Conservation (phyloP, 1,140 invertebrate species). For the Trinorchestia longiramus region DNA sequence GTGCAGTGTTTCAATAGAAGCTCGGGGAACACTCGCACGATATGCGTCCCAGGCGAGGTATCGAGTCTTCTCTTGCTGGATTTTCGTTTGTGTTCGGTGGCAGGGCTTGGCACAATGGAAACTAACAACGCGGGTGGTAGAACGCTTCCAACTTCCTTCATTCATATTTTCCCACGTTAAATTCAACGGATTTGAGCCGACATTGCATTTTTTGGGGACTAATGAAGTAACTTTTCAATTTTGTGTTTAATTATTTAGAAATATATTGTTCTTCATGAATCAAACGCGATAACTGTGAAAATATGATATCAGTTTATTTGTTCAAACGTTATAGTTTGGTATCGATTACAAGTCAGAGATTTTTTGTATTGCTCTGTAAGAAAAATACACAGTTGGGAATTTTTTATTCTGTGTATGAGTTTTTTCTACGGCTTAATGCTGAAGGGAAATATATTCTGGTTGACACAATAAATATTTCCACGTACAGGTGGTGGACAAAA, state of each 20-base stretch:
- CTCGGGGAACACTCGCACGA: background rate
- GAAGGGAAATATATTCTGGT: too few relatives aligned
- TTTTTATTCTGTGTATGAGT: too few relatives aligned
- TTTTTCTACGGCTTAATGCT: too few relatives aligned
- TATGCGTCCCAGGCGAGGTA: background rate
- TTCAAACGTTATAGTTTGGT: too few relatives aligned
- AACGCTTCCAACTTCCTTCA: background rate
- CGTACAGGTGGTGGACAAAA: too few relatives aligned
- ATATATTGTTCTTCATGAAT: background rate
- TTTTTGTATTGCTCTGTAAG: too few relatives aligned
- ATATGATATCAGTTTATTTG: background rate
- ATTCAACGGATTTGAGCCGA: background rate
- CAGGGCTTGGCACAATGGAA: background rate
- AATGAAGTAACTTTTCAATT: background rate
- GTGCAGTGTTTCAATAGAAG: background rate
- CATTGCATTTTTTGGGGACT: background rate
- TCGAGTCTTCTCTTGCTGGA: background rate
- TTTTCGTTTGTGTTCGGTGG: background rate
- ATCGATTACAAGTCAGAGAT: too few relatives aligned
- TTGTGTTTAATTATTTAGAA: background rate
- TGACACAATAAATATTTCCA: too few relatives aligned
- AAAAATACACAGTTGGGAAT: too few relatives aligned
- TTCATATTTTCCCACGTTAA: background rate
- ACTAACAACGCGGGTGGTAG: background rate
- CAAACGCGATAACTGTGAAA: background rate